These are phyloP conservation scores for Bombylius discolor DNA, from an alignment of 2,888 invertebrate species.

Conservation along the genomic window DNA sequence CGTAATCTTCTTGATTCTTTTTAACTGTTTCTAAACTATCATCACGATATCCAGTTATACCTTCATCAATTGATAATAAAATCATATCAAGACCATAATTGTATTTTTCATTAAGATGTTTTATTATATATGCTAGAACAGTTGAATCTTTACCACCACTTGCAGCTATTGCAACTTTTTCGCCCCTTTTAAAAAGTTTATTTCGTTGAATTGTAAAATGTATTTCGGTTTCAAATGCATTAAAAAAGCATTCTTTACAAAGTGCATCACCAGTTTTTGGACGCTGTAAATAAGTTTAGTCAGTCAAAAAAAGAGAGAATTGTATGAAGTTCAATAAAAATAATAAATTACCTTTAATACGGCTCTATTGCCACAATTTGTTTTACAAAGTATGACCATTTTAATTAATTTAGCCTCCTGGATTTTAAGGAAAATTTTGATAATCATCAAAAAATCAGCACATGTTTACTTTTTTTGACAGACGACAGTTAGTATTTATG, in stretches of 20 bases:
- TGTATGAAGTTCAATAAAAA: background rate
- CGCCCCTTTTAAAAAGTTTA: conserved; percentile 67
- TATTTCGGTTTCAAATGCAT: conserved; percentile 87
- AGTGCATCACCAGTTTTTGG: conserved; percentile 84
- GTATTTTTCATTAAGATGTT: conserved; percentile 78
- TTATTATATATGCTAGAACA: conserved; percentile 86
- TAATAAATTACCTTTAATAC: conserved; percentile 50
- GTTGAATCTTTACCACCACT: conserved; percentile 96
- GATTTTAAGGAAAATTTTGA: no score
- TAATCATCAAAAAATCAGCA: no score
- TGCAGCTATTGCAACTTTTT: conserved; percentile 85
- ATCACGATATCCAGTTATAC: conserved; percentile 90
- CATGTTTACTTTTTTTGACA: no score
- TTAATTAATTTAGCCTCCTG: conserved; percentile 12
- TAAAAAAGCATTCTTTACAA: conserved; percentile 90
- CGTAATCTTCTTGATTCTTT: conserved; percentile 85
- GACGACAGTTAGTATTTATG: no score
- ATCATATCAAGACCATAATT: conserved; percentile 81
- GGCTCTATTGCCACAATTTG: conserved; percentile 62
- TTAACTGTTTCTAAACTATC: conserved; percentile 95
- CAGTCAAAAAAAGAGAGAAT: background rate
- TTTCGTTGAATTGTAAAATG: conserved; percentile 78
- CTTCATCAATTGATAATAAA: conserved; percentile 94
- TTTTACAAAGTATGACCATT: conserved; percentile 58
- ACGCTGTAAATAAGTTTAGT: conserved; percentile 43